These are phyloP conservation scores for Sylvilagus floridanus DNA, from an alignment of 2,797 vertebrate genomes.

Conservation along the genomic window DNA sequence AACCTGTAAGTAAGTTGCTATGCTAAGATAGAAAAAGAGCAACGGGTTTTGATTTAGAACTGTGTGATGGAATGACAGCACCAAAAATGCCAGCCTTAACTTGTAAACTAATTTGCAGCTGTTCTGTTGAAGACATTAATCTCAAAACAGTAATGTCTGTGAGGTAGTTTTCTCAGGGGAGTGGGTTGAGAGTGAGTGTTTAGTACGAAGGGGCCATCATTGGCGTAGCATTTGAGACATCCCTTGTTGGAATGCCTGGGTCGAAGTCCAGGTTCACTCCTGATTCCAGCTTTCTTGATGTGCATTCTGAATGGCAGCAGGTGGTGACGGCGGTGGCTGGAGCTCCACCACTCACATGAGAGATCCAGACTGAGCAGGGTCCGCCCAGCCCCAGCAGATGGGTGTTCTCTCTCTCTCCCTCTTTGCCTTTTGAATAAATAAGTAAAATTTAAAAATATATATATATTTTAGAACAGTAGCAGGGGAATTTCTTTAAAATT, in stretches of 20 bases:
- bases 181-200: background rate
- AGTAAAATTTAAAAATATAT: too few species aligned
- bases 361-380: too few species aligned
- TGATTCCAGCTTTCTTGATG: too few species aligned
- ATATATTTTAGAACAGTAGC: background rate
- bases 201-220: background rate
- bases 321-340: too few species aligned
- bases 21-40: constrained; percentile 25
- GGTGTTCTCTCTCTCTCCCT: too few species aligned
- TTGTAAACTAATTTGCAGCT: constrained; percentile 33
- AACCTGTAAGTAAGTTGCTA: constrained; percentile 31
- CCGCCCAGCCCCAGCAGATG: too few species aligned
- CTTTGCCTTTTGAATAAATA: too few species aligned
- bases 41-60: background rate
- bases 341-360: too few species aligned
- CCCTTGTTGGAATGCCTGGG: too few species aligned
- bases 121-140: background rate
- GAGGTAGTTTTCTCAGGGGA: background rate
- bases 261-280: too few species aligned
- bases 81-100: background rate
- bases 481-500: constrained; percentile 41
- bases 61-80: background rate
- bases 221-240: too few species aligned
- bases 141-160: background rate
- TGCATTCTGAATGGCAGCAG: too few species aligned